A percentile compares a stretch with the other conserved stretches of the same genome.
Conservation (phyloP, 2,113 vertebrate genomes). For the Myiozetetes cayanensis region DNA sequence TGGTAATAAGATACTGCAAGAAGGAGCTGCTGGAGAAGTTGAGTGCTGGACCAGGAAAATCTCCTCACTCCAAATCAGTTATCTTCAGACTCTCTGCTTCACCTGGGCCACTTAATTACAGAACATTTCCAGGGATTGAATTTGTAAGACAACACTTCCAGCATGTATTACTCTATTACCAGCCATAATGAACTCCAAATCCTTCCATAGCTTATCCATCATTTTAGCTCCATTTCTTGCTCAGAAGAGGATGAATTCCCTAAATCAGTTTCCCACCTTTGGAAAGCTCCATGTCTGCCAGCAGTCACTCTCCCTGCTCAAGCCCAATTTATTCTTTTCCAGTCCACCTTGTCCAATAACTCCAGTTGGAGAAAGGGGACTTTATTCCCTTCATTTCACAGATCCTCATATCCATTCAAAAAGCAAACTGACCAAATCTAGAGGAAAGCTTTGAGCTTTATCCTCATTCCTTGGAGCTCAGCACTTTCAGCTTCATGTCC, state of each 20-base stretch:
- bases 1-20: not conserved
- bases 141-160: conserved; percentile 35
- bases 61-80: not conserved
- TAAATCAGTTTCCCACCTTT: not conserved
- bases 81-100: not conserved
- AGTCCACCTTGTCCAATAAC: not conserved
- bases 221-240: not conserved
- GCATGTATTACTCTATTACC: not conserved
- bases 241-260: not conserved
- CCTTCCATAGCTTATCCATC: not conserved
- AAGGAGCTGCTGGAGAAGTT: not conserved
- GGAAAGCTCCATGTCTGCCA: not conserved
- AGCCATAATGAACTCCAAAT: conserved; percentile 8
- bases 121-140: not conserved
- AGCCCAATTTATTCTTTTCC: not conserved
- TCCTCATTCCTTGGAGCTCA: conserved; percentile 48
- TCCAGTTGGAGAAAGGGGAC: not conserved
- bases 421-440: conserved; percentile 53
- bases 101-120: not conserved
- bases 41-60: not conserved
- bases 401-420: not conserved
- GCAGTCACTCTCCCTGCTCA: conserved; percentile 2
- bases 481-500: conserved; percentile 58
- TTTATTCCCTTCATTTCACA: conserved; percentile 16
- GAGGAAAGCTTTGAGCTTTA: conserved; percentile 56